Evolutionary conservation across 2,113 vertebrate species (phyloP).

Genomic region (Polypterus senegalus): DNA sequence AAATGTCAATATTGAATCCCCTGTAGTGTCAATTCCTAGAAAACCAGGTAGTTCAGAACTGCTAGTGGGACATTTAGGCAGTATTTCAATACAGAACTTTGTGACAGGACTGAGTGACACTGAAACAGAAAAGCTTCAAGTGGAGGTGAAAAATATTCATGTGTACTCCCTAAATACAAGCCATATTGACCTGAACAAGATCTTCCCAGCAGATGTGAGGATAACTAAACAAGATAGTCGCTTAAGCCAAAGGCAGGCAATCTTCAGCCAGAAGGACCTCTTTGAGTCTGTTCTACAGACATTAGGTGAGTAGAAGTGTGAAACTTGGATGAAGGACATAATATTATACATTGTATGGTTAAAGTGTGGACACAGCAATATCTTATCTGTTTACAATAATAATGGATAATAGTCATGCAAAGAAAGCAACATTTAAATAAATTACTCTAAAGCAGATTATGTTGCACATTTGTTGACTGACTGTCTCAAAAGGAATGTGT

Average conservation of each 20-base stretch:
- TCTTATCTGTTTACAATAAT: too few relatives aligned
- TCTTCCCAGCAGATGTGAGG: constrained; percentile 5
- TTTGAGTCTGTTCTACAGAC: constrained; percentile 81
- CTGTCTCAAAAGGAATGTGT: too few relatives aligned
- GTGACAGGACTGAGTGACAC: constrained; percentile 63
- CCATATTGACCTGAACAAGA: constrained; percentile 45
- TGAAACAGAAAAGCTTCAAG: constrained; percentile 69
- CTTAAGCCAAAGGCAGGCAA: too few relatives aligned
- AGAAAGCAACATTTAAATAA: too few relatives aligned
- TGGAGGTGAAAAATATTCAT: constrained; percentile 85
- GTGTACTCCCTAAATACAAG: constrained; percentile 83
- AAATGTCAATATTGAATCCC: constrained; percentile 84
- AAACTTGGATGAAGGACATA: neutral
- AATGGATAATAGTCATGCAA: too few relatives aligned
- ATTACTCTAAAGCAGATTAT: too few relatives aligned
- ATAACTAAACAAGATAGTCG: too few relatives aligned
- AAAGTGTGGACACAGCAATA: neutral
- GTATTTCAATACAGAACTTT: constrained; percentile 86
- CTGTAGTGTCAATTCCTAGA: constrained; percentile 81
- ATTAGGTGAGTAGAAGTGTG: constrained; percentile 55
- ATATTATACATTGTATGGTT: neutral
- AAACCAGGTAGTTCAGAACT: constrained; percentile 84
- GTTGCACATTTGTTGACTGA: too few relatives aligned
- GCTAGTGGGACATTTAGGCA: constrained; percentile 82
- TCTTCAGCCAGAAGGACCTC: constrained; percentile 84